Conservation (phyloP, 2,797 vertebrate species). For the Sebastes matsubarae region DNA sequence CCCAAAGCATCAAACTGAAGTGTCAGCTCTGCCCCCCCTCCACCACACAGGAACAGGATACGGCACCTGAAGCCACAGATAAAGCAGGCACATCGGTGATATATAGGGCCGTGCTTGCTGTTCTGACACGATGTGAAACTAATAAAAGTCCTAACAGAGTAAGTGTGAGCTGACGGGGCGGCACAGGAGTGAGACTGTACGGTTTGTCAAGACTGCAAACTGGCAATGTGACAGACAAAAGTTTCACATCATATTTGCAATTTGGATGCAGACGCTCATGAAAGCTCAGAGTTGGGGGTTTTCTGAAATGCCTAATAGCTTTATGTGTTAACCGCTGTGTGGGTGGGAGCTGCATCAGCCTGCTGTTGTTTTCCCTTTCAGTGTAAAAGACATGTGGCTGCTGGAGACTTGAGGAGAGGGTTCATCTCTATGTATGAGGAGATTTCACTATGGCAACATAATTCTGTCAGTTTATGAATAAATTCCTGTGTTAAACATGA, state of each 20-base stretch:
- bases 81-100: conserved; percentile 63
- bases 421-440: background rate
- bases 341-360: conserved; percentile 47
- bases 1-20: conserved; percentile 38
- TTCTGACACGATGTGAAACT: conserved; percentile 36
- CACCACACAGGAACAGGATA: conserved; percentile 78
- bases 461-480: background rate
- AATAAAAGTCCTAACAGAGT: conserved; percentile 28
- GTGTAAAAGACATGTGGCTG: conserved; percentile 33
- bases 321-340: conserved; percentile 28
- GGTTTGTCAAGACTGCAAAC: background rate
- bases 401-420: background rate
- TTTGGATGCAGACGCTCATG: background rate
- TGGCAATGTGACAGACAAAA: background rate
- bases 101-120: conserved; percentile 49
- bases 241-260: conserved; percentile 4
- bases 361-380: conserved; percentile 47
- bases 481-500: background rate
- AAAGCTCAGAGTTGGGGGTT: background rate
- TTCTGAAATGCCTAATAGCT: conserved; percentile 33
- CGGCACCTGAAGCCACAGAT: conserved; percentile 78
- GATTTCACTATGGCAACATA: background rate
- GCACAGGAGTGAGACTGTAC: background rate
- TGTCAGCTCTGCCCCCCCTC: conserved; percentile 42
- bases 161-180: background rate